Evolutionary conservation across 2,113 vertebrate genomes (phyloP).

Genomic region (Chaetura pelagica): DNA sequence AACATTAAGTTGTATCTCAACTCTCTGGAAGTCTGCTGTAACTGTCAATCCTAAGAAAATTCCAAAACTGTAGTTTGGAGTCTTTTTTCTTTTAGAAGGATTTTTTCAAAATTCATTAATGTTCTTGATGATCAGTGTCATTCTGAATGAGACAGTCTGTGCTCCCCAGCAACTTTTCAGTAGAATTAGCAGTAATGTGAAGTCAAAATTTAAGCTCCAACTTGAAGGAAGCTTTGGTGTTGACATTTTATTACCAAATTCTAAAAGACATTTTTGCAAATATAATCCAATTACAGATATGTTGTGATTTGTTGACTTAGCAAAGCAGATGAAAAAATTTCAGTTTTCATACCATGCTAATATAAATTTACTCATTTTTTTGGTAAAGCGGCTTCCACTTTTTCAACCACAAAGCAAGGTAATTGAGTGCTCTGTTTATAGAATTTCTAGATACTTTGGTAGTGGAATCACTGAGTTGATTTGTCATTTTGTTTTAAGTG

Average conservation of each 20-base stretch:
- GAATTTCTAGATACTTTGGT: background rate
- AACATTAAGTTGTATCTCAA: background rate
- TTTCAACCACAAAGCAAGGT: background rate
- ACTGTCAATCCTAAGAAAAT: background rate
- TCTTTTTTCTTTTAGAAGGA: background rate
- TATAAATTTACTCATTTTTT: background rate
- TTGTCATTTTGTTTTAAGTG: background rate
- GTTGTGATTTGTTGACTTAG: background rate
- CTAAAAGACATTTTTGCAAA: background rate
- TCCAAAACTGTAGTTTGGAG: background rate
- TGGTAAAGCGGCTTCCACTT: constrained; percentile 11
- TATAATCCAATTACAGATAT: background rate
- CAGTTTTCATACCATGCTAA: background rate
- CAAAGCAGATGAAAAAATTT: background rate
- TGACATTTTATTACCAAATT: background rate
- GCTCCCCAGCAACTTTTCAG: background rate
- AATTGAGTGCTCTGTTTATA: background rate
- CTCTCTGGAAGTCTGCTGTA: background rate
- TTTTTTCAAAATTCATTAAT: background rate
- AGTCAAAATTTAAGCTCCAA: background rate
- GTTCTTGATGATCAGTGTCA: background rate
- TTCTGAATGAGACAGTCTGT: background rate
- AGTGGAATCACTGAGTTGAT: background rate
- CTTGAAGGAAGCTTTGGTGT: background rate
- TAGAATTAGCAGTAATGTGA: background rate